phyloP scores from a whole-genome alignment of 2,113 vertebrate species.

The Peromyscus leucopus region DNA sequence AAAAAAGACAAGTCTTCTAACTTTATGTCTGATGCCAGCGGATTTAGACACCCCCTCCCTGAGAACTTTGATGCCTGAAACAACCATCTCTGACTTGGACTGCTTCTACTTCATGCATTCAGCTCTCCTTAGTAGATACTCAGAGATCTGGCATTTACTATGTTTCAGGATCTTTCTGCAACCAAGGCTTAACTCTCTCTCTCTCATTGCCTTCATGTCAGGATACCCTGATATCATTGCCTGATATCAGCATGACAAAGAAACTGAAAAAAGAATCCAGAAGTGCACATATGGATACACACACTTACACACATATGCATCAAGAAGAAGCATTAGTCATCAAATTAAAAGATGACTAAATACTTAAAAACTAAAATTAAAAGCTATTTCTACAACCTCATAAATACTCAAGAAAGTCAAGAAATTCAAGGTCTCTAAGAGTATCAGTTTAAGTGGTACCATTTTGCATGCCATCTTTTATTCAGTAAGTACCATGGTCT shows the following conservation, averaged over 20 bases:
- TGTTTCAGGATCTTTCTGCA: not conserved
- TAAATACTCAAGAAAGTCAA: not conserved
- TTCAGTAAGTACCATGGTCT: not conserved
- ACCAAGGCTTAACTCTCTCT: not conserved
- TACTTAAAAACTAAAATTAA: not conserved
- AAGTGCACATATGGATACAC: not conserved
- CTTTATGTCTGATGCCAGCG: not conserved
- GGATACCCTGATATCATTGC: not conserved
- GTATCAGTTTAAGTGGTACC: not conserved
- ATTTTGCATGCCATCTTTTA: not conserved
- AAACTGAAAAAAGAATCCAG: not conserved
- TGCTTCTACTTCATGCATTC: not conserved
- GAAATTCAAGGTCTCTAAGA: not conserved
- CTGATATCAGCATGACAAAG: too few relatives aligned
- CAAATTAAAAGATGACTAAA: not conserved
- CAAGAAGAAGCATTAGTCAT: not conserved
- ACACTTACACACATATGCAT: not conserved
- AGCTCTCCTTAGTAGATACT: not conserved
- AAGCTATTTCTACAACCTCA: not conserved
- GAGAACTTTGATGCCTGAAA: not conserved
- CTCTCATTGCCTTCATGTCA: rapidly evolving
- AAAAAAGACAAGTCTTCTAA: not conserved
- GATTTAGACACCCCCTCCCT: not conserved
- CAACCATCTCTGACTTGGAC: not conserved
- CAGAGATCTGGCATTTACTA: not conserved